Base-by-base conservation (phyloP, 2,113 vertebrate species). In the Aspidoscelis tigris region DNA sequence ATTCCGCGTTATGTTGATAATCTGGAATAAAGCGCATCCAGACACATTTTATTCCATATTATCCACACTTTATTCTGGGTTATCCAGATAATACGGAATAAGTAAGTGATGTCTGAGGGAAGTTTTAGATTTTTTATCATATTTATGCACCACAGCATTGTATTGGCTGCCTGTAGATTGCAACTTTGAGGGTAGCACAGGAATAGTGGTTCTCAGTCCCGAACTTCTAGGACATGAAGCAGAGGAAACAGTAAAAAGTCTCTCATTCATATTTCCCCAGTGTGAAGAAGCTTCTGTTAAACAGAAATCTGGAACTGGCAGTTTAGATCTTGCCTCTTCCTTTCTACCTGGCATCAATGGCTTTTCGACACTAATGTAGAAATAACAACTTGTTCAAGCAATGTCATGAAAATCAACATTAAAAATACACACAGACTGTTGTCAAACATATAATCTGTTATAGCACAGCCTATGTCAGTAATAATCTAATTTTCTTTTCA, bases 401-500 rank as follows among this genome's bases (percentile, higher is more conserved):
- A 9, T 50, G 47, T 50, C 53, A 44, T 39, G 16, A 80, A 61
- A 53, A 53, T 20, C n/a, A 50, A 10, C 76, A 69, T 33, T 50
- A 24, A 53, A 26, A 43, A 24, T 26, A 21, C 44, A 69, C 5
- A 14, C 39, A 68, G 22, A 4, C 22, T 18, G 44, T 5, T 44
- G 2, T 55, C 24, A 41, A 55, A 39, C n/a, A 26, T 12, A 58
- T n/a, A 81, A 71, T 81, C 5, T 41, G 16, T 4, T 79, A 64
- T 71, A 58, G 3, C 58, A 81, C 24, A 41, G 68, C 3, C 50
- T 71, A 3, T 55, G 33, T 53, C n/a, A 70, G 22, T 39, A 71
- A 41, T 41, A 24, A 10, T 61, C 16, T 43, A 80, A 70, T 80
- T 53, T 70, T 53, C 78, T 80, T 47, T 80, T 80, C 65, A 39